Evolutionary conservation across 2,113 vertebrate genomes (phyloP).

Genomic region (Podarcis raffonei): DNA sequence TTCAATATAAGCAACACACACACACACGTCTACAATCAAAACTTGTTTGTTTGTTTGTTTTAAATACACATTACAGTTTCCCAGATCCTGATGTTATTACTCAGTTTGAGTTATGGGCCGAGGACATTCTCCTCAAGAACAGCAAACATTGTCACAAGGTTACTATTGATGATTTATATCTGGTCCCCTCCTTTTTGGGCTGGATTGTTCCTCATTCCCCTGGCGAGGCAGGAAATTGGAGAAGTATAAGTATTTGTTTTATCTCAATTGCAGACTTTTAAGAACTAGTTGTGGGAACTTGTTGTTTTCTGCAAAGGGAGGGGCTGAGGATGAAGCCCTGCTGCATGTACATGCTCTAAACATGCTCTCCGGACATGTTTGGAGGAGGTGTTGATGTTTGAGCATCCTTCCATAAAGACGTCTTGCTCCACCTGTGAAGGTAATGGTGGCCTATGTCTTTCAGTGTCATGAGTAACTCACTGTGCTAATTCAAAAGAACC

Average conservation of each 20-base stretch:
- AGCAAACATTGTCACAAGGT: slow-evolving; percentile 10
- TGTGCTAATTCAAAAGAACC: slow-evolving; percentile 12
- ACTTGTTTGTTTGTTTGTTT: too few species aligned
- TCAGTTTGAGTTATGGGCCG: background rate
- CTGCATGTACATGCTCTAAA: background rate
- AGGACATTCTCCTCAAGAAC: slow-evolving; percentile 14
- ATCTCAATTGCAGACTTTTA: background rate
- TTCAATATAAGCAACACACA: too few species aligned
- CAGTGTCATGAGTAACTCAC: slow-evolving; percentile 33
- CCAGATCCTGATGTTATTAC: rapidly evolving
- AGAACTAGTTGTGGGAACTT: background rate
- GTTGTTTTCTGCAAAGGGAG: background rate
- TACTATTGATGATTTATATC: slow-evolving; percentile 14
- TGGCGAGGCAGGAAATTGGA: background rate
- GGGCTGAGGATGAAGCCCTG: background rate
- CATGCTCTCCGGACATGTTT: background rate
- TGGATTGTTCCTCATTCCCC: rapidly evolving
- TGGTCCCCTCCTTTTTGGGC: background rate
- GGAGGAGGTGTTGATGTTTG: background rate
- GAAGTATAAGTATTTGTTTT: background rate
- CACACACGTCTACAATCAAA: too few species aligned
- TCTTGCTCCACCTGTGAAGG: slow-evolving; percentile 21
- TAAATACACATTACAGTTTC: too few species aligned
- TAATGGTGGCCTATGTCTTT: slow-evolving; percentile 40
- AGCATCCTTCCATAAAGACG: slow-evolving; percentile 17